Conservation (phyloP, 2,113 vertebrate species). For the Clarias batrachus region DNA sequence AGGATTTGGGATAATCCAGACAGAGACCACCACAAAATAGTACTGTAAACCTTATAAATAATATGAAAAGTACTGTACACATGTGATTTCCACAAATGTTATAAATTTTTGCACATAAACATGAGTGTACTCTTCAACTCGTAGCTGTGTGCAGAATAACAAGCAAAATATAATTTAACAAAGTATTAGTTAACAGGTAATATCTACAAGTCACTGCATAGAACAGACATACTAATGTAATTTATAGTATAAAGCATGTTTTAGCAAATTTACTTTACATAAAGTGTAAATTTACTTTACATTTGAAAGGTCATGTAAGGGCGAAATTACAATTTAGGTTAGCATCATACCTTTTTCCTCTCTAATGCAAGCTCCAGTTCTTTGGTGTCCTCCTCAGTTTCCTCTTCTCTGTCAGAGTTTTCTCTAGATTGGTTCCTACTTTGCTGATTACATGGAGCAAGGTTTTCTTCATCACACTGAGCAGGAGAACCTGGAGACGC, state of each 20-base stretch:
- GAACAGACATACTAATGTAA: neutral
- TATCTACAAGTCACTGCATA: no score
- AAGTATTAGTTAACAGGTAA: neutral
- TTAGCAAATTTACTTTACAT: neutral
- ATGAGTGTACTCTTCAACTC: neutral
- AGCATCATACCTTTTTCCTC: slow-evolving; percentile 83
- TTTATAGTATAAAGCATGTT: neutral
- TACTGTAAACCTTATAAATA: neutral
- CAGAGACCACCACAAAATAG: neutral
- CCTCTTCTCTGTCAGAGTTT: slow-evolving; percentile 75
- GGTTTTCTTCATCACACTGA: slow-evolving; percentile 63
- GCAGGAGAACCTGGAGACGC: slow-evolving; percentile 45
- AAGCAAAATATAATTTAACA: neutral
- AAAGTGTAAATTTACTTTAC: no score
- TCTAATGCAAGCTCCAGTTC: slow-evolving; percentile 93
- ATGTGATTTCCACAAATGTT: neutral
- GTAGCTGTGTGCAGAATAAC: neutral
- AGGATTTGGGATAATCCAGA: neutral
- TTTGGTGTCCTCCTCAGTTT: slow-evolving; percentile 86
- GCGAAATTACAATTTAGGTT: neutral
- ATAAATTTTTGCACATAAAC: neutral
- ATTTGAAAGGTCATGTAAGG: neutral
- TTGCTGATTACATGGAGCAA: slow-evolving; percentile 74
- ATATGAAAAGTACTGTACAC: neutral
- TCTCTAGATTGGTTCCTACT: slow-evolving; percentile 77